Evolutionary conservation across 2,888 invertebrate species (phyloP), one percentile per base, ranked within the genome.

Genomic region (Eupithecia subumbrata): DNA sequence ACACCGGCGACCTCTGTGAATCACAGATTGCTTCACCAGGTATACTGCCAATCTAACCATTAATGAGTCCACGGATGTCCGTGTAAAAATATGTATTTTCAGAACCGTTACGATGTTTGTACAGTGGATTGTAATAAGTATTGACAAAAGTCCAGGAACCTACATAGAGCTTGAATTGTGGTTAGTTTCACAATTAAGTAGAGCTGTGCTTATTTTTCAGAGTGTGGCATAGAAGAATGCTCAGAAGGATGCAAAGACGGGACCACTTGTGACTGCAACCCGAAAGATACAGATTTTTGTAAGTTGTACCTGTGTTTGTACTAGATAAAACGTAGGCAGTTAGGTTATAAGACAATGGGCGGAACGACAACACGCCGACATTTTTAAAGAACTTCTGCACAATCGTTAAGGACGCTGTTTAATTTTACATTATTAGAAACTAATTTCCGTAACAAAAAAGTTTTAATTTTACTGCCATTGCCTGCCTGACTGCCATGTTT

Each of bases 141-240:
- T 48, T 48, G 3, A 11, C 3, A 14, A 45, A 14, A 5, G 5
- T 45, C 30, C 30, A 30, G 30, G 22, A 12, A 25, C 12, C 12
- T 25, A 40, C 22, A 14, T 0, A 43, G 43, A 43, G 43, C 43
- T 43, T 14, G 12, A 43, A 43, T 43, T 43, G 43, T 43, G 7
- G 37, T 37, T 2, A 56, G 22, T 37, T 37, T 7, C 3, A 37
- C 37, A 37, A 37, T 37, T 7, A 5, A 37, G 7, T 37, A 40
- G 1, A 45, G 48, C 18, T 66, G 18, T 66, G 30, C 30, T 66
- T 66, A 40, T n/a, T 40, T 88, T 87, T 14, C 84, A 95, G 94
- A 92, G 78, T 95, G 94, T 78, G 92, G 91, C 1, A 88, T 92
- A 75, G 92, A 91, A 85, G 94, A 95, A 84, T 94, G 94, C 79